Evolutionary conservation across 2,797 vertebrate genomes (phyloP).

Genomic region (Sarcoramphus papa): DNA sequence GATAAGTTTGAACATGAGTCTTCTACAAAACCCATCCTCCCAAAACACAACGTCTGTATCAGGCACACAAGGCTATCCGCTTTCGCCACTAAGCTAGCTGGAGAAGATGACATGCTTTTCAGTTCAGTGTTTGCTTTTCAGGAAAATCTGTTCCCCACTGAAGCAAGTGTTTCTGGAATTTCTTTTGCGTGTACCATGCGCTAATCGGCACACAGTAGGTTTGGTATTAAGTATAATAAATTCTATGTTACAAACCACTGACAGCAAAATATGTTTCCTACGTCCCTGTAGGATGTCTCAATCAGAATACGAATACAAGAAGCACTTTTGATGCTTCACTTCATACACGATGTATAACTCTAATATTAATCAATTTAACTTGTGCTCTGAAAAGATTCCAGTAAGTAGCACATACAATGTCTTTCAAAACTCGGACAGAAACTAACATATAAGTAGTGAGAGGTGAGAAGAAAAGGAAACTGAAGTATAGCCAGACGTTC

Average conservation of each 20-base stretch:
- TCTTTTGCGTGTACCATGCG: not conserved
- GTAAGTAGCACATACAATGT: not conserved
- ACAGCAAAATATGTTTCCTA: not conserved
- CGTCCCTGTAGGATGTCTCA: not conserved
- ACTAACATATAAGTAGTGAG: not conserved
- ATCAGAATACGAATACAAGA: not conserved
- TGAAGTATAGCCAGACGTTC: constrained; percentile 19
- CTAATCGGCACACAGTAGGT: not conserved
- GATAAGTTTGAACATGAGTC: not conserved
- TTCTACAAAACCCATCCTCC: not conserved
- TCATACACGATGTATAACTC: not conserved
- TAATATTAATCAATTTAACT: not conserved
- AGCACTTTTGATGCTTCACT: not conserved
- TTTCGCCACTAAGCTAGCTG: fast-evolving
- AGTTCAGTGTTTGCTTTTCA: not conserved
- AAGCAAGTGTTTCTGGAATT: not conserved
- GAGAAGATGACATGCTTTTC: not conserved
- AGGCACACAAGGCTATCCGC: not conserved
- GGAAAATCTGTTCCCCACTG: not conserved
- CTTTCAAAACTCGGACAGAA: not conserved
- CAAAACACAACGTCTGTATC: not conserved
- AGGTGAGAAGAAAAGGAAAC: constrained; percentile 22
- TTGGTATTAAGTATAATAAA: not conserved
- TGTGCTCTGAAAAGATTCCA: not conserved
- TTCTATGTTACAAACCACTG: not conserved